Evolutionary conservation across 2,888 invertebrate genomes (phyloP), one percentile per base, ranked within the genome.

Genomic region (Dioctria rufipes): DNA sequence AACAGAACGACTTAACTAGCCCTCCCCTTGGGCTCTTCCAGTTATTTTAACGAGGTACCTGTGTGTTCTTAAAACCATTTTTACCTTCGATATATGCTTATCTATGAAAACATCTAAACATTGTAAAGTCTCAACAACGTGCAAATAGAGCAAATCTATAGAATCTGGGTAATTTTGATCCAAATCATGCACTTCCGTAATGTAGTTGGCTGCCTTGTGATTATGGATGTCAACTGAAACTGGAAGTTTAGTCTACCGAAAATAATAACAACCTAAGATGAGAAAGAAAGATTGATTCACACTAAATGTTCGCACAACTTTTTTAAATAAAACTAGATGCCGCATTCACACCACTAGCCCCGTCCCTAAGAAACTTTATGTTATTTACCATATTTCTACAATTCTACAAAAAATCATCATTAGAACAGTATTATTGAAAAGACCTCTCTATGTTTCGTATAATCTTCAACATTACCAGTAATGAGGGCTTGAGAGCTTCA

Each of bases 91-190:
- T 2, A 94, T 92, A 83, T 93, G 92, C 3, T 90, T 89, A 85
- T 95, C 94, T 0, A 95, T 86, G 85, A 94, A 95, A 5, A 94
- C 84, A 83, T 95, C 94, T 11, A 95, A 85, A 0, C 93, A 91
- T 71, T 92, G 91, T 39, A 93, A 88, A 0, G 96, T 96, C 87
- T 96, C 96, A 13, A 91, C 88, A 0, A 95, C 94, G 83, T 92
- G 93, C 58, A 96, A 88, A 86, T 92, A 93, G 87, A 97, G 97
- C 2, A 97, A 90, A 87, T 97, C 97, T 8, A 97, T 88, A 0
- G 93, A 92, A n/a, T 90, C 89, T 5, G 90, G 89, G 84, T 90
- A 89, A 66, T 87, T 87, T 80, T 88, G 91, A 84, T 84, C 91
- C 86, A 84, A 90, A 86, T 85, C 89, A 87, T 84, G 90, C 83